A percentile compares a stretch with the other conserved stretches of the same genome.
Evolutionary conservation across 1,140 invertebrate genomes (phyloP).

Genomic region (Ceratina australensis): DNA sequence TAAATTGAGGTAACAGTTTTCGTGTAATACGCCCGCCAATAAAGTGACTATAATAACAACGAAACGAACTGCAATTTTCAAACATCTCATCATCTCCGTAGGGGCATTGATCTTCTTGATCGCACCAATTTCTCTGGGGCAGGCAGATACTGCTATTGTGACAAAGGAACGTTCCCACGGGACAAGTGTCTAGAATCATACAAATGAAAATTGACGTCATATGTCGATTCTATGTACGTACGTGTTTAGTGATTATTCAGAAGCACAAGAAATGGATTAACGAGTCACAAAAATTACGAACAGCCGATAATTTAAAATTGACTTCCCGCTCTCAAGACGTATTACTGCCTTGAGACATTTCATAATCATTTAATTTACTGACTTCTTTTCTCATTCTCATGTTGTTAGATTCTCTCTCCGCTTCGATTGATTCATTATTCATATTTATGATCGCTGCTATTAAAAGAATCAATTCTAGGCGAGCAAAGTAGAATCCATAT

Average conservation of each 20-base stretch:
- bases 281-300: not conserved
- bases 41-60: not conserved
- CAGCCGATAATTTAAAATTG: constrained; percentile 12
- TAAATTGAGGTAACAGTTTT: not conserved
- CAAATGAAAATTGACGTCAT: not conserved
- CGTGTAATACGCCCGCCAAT: not conserved
- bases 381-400: not conserved
- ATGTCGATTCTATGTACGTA: not conserved
- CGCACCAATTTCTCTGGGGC: constrained; percentile 83
- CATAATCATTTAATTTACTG: not conserved
- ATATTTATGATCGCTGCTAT: not conserved
- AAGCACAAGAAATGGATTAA: not conserved
- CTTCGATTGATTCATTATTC: not conserved
- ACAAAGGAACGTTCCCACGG: constrained; percentile 85
- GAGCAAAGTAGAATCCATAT: not conserved
- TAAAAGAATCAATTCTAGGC: not conserved
- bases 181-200: constrained; percentile 77
- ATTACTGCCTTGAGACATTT: not conserved
- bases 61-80: constrained; percentile 70
- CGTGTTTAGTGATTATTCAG: not conserved
- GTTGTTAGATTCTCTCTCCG: too few species aligned
- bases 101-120: constrained; percentile 84
- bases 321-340: not conserved
- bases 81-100: constrained; percentile 83
- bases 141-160: constrained; percentile 85